These are phyloP conservation scores for Nowickia ferox DNA, from an alignment of 2,888 invertebrate genomes.

Conservation along the genomic window DNA sequence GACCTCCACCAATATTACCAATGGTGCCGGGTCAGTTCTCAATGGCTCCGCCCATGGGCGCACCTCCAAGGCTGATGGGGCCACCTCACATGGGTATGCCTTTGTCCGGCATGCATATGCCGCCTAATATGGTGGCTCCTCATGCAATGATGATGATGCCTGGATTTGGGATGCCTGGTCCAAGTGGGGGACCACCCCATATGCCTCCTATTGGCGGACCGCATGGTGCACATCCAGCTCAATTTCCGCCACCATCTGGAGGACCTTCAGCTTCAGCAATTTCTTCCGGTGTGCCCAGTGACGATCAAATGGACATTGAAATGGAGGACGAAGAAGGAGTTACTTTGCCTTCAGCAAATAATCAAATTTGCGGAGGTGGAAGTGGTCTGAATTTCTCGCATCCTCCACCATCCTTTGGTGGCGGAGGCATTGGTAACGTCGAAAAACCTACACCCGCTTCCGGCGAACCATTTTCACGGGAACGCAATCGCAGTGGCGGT, in stretches of 20 bases:
- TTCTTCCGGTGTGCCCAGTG: slow-evolving; percentile 81
- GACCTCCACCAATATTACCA: slow-evolving; percentile 72
- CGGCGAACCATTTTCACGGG: slow-evolving; percentile 77
- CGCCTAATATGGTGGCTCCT: slow-evolving; percentile 82
- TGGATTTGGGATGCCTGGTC: slow-evolving; percentile 81
- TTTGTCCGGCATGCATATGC: slow-evolving; percentile 77
- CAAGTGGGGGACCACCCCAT: slow-evolving; percentile 71
- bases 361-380: slow-evolving; percentile 70
- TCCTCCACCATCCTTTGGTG: slow-evolving; percentile 81
- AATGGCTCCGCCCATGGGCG: slow-evolving; percentile 81
- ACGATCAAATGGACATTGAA: slow-evolving; percentile 92
- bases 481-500: slow-evolving; percentile 76
- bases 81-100: slow-evolving; percentile 76
- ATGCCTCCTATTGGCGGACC: slow-evolving; percentile 78
- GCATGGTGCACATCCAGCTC: slow-evolving; percentile 77
- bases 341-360: slow-evolving; percentile 55
- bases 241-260: slow-evolving; percentile 77
- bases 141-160: slow-evolving; percentile 76
- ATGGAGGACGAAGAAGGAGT: slow-evolving; percentile 86
- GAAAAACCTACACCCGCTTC: slow-evolving; percentile 66
- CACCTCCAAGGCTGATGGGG: slow-evolving; percentile 82
- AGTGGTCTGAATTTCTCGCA: slow-evolving; percentile 83
- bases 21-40: slow-evolving; percentile 77
- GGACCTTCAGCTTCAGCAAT: slow-evolving; percentile 75
- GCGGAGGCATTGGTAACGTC: slow-evolving; percentile 66